Evolutionary conservation across 2,113 vertebrate genomes (phyloP), one percentile per base, ranked within the genome.

Genomic region (Pedetes capensis): DNA sequence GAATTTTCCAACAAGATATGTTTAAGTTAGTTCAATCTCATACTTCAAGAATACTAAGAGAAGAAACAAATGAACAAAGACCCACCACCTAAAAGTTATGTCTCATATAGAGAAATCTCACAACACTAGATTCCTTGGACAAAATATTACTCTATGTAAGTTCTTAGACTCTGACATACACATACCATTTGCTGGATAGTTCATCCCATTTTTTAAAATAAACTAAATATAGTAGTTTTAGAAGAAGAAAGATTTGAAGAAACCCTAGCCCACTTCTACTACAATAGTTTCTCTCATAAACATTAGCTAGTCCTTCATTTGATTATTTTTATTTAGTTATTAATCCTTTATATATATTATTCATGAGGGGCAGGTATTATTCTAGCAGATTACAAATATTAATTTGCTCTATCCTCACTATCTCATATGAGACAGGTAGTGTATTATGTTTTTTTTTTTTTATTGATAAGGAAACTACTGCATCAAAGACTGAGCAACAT

Each of bases 241-340:
- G 61, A 74, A 78, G 68, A 57, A 68, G n/a, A 93, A 95, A 87
- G 55, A 53, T 32, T 83, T 93, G 68, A 89, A 53, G 75, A 93
- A 16, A 66, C 16, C 4, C 34, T 89, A 91, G 25, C 13, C 4
- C 6, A 83, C 8, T 8, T 80, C 34, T 18, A 64, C 29, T 34
- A 57, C 8, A 39, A 20, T 42, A 68, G 17, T 74, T 89, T 71
- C 37, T 71, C 37, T 90, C 89, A 42, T 68, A 72, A 59, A 34
- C 49, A 71, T 53, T 66, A 64, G 16, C 32, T 37, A 55, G 81
- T 82, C 14, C 25, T 93, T 80, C 42, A 32, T n/a, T 82, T 49
- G 68, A 51, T 83, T 85, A 64, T 74, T 80, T 91, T 61, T 34
- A 68, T 17, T 66, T 76, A 49, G 32, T 66, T 32, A 74, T 87